Conservation (phyloP, 2,888 invertebrate genomes). For the Dione vanillae region DNA sequence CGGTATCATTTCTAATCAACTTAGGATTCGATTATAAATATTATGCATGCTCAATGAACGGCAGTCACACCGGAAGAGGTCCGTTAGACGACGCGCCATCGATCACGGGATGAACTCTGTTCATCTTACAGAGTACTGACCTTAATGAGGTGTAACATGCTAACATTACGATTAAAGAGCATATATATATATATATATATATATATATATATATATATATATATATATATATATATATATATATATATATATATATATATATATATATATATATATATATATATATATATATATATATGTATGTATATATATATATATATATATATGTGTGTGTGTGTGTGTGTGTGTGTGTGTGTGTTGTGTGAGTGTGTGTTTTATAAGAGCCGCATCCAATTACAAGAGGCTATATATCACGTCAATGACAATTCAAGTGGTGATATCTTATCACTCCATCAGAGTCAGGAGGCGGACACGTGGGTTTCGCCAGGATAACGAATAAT, state of each 20-base stretch:
- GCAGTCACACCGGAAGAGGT: constrained; percentile 58
- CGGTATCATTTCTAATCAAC: constrained; percentile 22
- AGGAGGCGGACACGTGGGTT: constrained; percentile 25
- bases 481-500: constrained; percentile 1
- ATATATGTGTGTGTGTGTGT: too few relatives aligned
- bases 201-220: too few relatives aligned
- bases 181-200: too few relatives aligned
- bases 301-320: too few relatives aligned
- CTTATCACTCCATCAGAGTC: constrained; percentile 25
- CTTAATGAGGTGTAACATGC: constrained; percentile 57
- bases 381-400: constrained; percentile 17
- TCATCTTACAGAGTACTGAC: constrained; percentile 55
- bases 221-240: too few relatives aligned
- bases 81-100: constrained; percentile 63
- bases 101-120: constrained; percentile 59
- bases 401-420: constrained; percentile 24
- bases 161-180: constrained; percentile 28
- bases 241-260: too few relatives aligned
- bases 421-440: constrained; percentile 19
- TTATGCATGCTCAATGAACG: constrained; percentile 21
- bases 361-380: constrained; percentile 11
- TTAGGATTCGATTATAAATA: constrained; percentile 12
- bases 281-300: too few relatives aligned
- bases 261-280: too few relatives aligned
- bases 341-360: too few relatives aligned